These are phyloP conservation scores for Trachurus trachurus DNA, from an alignment of 2,797 vertebrate genomes.

Conservation along the genomic window DNA sequence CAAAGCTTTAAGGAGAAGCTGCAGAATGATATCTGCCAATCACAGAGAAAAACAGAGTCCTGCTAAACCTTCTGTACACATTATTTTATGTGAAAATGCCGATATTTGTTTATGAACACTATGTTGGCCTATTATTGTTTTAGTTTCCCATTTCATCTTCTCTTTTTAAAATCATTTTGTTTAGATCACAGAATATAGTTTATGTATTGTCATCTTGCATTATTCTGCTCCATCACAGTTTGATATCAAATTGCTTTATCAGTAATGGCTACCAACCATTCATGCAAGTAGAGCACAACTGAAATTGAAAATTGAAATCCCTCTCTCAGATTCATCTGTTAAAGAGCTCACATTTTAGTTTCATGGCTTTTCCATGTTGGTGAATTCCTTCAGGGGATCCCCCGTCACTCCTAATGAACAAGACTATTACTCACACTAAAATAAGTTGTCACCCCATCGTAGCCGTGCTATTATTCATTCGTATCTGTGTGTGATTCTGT, in stretches of 20 bases:
- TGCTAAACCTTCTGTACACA: background rate
- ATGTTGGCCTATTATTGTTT: background rate
- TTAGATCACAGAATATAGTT: background rate
- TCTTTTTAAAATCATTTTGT: background rate
- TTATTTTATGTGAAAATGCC: background rate
- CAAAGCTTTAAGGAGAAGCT: slow-evolving; percentile 7
- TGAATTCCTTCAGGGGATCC: slow-evolving; percentile 38
- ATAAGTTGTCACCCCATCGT: slow-evolving; percentile 51
- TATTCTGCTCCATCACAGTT: background rate
- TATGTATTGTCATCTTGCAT: slow-evolving; percentile 15
- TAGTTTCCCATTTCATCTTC: background rate
- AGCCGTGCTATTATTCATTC: slow-evolving; percentile 35
- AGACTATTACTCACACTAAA: slow-evolving; percentile 72
- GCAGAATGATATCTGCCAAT: background rate
- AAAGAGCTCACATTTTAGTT: slow-evolving; percentile 40
- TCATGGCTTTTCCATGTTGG: slow-evolving; percentile 27
- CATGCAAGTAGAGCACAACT: background rate
- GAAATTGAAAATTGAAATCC: slow-evolving; percentile 7
- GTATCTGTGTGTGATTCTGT: slow-evolving; percentile 20
- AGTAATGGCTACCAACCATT: slow-evolving; percentile 1
- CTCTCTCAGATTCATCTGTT: slow-evolving; percentile 37
- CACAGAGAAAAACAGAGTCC: background rate
- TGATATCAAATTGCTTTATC: background rate
- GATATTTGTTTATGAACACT: background rate
- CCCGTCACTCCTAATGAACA: slow-evolving; percentile 58